These are phyloP conservation scores for Hyperoplus lanceolatus DNA, from an alignment of 2,797 vertebrate genomes.

Conservation along the genomic window DNA sequence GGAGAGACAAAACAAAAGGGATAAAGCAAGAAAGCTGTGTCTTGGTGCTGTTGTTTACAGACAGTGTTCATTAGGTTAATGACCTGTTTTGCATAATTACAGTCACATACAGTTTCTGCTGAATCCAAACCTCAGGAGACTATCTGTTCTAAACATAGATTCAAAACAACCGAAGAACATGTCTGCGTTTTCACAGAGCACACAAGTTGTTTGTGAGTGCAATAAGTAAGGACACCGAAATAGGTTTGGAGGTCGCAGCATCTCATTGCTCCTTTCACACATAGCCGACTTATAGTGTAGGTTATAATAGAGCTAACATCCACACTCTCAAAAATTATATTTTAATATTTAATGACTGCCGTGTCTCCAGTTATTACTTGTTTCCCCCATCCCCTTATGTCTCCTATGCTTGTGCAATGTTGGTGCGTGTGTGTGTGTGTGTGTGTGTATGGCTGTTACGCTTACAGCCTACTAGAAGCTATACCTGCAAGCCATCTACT, in stretches of 20 bases:
- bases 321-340: neutral
- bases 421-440: too few species aligned
- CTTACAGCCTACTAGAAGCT: too few species aligned
- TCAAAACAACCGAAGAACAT: constrained; percentile 9
- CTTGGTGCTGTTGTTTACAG: constrained; percentile 75
- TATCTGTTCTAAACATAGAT: constrained; percentile 53
- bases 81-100: constrained; percentile 79
- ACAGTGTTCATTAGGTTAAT: constrained; percentile 79
- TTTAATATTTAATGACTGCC: too few species aligned
- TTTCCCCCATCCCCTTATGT: too few species aligned
- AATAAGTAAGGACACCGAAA: neutral
- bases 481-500: too few species aligned
- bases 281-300: neutral
- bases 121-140: constrained; percentile 58
- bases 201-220: neutral
- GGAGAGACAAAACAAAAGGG: constrained; percentile 9
- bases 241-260: neutral
- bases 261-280: neutral
- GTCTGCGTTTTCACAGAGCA: constrained; percentile 22
- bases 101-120: constrained; percentile 60
- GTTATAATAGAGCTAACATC: neutral
- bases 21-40: constrained; percentile 36
- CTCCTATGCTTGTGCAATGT: too few species aligned
- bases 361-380: too few species aligned
- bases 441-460: too few species aligned